phyloP scores from a whole-genome alignment of 2,888 invertebrate genomes.

The Idaea aversata region DNA sequence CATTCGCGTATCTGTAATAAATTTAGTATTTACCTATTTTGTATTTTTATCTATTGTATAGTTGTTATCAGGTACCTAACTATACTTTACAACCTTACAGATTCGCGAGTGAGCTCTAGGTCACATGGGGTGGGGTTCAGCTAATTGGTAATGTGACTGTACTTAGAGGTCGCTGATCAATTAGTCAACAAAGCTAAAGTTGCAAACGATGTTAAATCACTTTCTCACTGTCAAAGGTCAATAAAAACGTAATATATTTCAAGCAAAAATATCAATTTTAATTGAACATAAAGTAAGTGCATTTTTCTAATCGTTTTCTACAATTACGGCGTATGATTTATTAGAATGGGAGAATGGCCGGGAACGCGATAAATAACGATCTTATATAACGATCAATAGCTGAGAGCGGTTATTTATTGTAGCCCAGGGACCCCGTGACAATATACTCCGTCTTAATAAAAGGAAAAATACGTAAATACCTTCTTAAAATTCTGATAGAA shows the following conservation, averaged over 20 bases:
- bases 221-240: not conserved
- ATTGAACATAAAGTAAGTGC: not conserved
- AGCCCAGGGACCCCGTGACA: not conserved
- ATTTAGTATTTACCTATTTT: no score
- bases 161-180: no score
- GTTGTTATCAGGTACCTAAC: no score
- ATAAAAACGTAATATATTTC: not conserved
- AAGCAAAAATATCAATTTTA: not conserved
- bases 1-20: no score
- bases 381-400: constrained; percentile 29
- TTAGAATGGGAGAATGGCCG: constrained; percentile 16
- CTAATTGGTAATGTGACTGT: no score
- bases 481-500: not conserved
- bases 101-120: no score
- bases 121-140: no score
- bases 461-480: not conserved
- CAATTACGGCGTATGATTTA: constrained; percentile 30
- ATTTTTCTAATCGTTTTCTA: constrained; percentile 9
- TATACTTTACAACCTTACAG: no score
- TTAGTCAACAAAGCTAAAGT: no score
- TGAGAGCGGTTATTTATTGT: constrained; percentile 7
- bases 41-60: no score
- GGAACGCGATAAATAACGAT: constrained; percentile 29
- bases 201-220: no score
- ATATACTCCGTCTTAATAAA: not conserved